Evolutionary conservation across 1,140 invertebrate species (phyloP).

Genomic region (Telenomus remus): DNA sequence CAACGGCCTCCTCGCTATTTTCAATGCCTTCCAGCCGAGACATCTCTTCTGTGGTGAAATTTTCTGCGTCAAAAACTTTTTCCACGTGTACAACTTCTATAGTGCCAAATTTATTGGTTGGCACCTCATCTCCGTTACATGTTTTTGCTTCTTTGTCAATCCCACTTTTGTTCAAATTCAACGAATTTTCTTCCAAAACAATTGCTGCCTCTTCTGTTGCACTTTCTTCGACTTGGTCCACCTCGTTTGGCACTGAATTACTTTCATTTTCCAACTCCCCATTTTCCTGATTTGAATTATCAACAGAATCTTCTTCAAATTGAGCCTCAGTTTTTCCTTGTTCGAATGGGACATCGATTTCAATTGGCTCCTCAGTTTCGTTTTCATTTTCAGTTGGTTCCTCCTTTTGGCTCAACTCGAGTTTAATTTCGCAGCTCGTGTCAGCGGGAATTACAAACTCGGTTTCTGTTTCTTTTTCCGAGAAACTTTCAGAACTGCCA

Average conservation of each 20-base stretch:
- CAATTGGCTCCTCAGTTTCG: no score
- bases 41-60: not conserved
- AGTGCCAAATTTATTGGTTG: not conserved
- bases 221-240: not conserved
- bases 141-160: not conserved
- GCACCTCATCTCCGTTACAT: not conserved
- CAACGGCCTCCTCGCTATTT: not conserved
- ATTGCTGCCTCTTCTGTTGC: not conserved
- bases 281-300: no score
- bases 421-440: no score
- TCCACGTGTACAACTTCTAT: not conserved
- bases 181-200: not conserved
- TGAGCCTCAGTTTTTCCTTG: no score
- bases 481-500: no score
- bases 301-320: no score
- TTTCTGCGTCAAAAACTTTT: not conserved
- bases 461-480: no score
- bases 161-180: not conserved
- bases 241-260: not conserved
- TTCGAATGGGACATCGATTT: no score
- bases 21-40: not conserved
- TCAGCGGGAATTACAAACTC: no score
- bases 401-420: no score
- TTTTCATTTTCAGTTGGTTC: no score
- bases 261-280: not conserved